Evolutionary conservation across 1,140 invertebrate species (phyloP).

Genomic region (Pseudomyrmex cubaensis): DNA sequence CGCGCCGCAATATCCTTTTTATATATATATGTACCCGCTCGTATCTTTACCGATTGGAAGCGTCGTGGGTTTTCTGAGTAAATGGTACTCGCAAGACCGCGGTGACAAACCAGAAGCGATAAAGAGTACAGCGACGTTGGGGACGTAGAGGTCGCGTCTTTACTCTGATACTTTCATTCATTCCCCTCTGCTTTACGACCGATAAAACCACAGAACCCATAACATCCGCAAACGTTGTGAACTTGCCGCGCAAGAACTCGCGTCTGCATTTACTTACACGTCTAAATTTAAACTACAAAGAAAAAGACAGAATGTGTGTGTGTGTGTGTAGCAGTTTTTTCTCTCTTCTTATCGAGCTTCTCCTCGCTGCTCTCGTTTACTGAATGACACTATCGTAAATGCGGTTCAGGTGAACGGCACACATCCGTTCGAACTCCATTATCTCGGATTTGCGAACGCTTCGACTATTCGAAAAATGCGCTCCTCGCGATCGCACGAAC

Average conservation of each 20-base stretch:
- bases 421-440: not conserved
- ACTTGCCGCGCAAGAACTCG: conserved; percentile 21
- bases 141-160: conserved; percentile 30
- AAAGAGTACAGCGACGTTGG: conserved; percentile 22
- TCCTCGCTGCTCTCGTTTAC: conserved; percentile 49
- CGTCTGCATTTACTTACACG: conserved; percentile 6
- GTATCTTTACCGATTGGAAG: conserved; percentile 37
- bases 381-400: conserved; percentile 29
- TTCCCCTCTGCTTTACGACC: conserved; percentile 66
- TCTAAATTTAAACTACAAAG: conserved; percentile 61
- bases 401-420: not conserved
- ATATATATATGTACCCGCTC: not conserved
- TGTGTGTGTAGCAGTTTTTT: not conserved
- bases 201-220: conserved; percentile 59
- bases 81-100: conserved; percentile 8
- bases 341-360: not conserved
- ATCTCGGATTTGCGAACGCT: conserved; percentile 10
- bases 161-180: conserved; percentile 67
- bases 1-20: not conserved
- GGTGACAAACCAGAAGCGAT: conserved; percentile 60
- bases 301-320: not conserved
- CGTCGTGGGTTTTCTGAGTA: conserved; percentile 14
- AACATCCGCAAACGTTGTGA: conserved; percentile 18
- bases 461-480: conserved; percentile 15
- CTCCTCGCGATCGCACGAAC: conserved; percentile 31